These are phyloP conservation scores for Acrobasis repandana DNA, from an alignment of 2,888 invertebrate species.

Conservation along the genomic window DNA sequence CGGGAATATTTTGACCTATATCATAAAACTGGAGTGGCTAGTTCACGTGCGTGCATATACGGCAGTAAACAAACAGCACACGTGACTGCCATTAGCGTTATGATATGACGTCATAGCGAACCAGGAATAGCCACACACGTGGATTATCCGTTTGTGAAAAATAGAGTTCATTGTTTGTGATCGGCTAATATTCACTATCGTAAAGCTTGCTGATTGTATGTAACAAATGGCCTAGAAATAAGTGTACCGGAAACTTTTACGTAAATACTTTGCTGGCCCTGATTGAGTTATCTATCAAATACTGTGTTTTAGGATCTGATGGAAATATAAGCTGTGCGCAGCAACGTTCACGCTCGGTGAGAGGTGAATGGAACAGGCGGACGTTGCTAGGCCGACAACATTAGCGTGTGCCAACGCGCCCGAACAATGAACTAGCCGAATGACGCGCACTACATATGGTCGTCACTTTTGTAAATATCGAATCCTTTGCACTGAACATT, in stretches of 20 bases:
- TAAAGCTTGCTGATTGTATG: background rate
- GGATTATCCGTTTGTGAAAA: constrained; percentile 30
- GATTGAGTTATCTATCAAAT: background rate
- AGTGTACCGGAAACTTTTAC: background rate
- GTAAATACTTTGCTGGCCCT: background rate
- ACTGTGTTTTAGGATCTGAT: background rate
- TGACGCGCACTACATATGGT: constrained; percentile 58
- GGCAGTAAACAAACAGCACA: constrained; percentile 55
- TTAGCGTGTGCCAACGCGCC: constrained; percentile 73
- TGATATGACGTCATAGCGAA: constrained; percentile 41
- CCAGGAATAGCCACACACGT: constrained; percentile 36
- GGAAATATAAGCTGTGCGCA: constrained; percentile 45
- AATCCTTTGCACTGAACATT: constrained; percentile 26
- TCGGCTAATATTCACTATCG: background rate
- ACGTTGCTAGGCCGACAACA: constrained; percentile 76
- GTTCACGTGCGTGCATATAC: constrained; percentile 51
- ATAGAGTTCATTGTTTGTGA: background rate
- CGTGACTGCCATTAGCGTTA: constrained; percentile 43
- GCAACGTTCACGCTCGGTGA: constrained; percentile 75
- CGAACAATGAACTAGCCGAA: constrained; percentile 77
- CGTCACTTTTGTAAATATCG: constrained; percentile 42
- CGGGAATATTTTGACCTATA: too few species aligned
- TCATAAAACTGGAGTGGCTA: background rate
- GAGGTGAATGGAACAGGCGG: constrained; percentile 79
- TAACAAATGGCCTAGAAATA: background rate